Evolutionary conservation across 2,888 invertebrate species (phyloP), one percentile per base, ranked within the genome.

Genomic region (Hypercompe scribonia): DNA sequence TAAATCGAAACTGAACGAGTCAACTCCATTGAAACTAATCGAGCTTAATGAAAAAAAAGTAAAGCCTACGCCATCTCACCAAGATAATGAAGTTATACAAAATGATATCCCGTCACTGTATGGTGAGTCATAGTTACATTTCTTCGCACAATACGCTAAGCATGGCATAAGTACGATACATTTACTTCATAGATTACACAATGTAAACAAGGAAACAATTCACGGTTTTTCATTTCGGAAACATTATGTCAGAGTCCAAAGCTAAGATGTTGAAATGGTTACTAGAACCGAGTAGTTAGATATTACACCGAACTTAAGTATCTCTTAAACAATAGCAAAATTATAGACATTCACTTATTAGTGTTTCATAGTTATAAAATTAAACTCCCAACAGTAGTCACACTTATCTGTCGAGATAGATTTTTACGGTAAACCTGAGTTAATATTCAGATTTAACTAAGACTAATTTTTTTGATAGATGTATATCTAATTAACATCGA

Each of bases 61-160:
- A 31, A 94, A 93, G 78, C 87, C 93, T 0, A 90, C 91, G 11
- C 90, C 91, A 1, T 85, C 91, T 0, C 84, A 81, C 24, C 88
- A 87, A 28, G 90, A 93, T 78, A 95, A 95, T 73, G 95, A 95
- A 80, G 95, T 95, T 3, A 88, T 95, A 78, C 91, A 90, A 76
- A 94, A 92, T 69, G 95, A 95, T 76, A 85, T 87, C 8, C 90
- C 94, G 4, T 76, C 78, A 58, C 61, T 79, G 5, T 80, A 86
- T 84, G 89, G 90, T 88, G 82, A 81, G 81, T 81, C 72, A 73
- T 64, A 34, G 34, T 66, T 31, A 33, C 31, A 46, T 33, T 66
- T 21, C 7, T 33, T 72, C 28, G 24, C 46, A 54, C 34, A 42
- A 8, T 71, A 46, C 18, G 67, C 36, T 50, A 21, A 64, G 72